phyloP scores from a whole-genome alignment of 2,113 vertebrate species.

The Natator depressus region DNA sequence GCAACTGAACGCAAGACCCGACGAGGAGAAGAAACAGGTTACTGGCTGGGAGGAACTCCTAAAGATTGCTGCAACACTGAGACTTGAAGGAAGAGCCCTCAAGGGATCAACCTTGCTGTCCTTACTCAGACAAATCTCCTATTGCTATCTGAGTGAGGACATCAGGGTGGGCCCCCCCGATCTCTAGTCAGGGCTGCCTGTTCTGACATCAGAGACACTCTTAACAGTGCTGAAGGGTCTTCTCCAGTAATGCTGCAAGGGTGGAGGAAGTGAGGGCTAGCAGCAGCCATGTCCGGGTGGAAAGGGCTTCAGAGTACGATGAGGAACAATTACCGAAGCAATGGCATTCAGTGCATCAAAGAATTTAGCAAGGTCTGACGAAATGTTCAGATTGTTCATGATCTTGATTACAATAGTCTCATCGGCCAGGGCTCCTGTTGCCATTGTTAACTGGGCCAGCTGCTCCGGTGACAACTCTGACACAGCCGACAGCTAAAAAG shows the following conservation, averaged over 20 bases:
- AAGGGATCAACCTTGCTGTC: background rate
- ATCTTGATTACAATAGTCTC: background rate
- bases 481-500: conserved; percentile 4
- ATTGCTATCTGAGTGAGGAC: background rate
- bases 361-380: conserved; percentile 7
- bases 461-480: background rate
- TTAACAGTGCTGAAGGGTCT: background rate
- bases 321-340: conserved; percentile 16
- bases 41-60: background rate
- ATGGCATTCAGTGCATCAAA: background rate
- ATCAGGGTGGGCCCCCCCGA: background rate
- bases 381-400: background rate
- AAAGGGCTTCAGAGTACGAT: background rate
- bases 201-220: background rate
- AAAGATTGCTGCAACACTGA: background rate
- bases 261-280: background rate
- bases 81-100: background rate
- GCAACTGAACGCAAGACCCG: background rate
- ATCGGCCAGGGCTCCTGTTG: background rate
- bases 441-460: background rate
- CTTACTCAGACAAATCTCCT: background rate
- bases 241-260: background rate
- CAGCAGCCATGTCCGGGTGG: background rate
- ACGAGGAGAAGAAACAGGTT: background rate
- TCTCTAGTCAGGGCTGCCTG: background rate